A percentile compares a stretch with the other conserved stretches of the same genome.
Conservation (phyloP, 1,140 invertebrate species). For the Aethina tumida region DNA sequence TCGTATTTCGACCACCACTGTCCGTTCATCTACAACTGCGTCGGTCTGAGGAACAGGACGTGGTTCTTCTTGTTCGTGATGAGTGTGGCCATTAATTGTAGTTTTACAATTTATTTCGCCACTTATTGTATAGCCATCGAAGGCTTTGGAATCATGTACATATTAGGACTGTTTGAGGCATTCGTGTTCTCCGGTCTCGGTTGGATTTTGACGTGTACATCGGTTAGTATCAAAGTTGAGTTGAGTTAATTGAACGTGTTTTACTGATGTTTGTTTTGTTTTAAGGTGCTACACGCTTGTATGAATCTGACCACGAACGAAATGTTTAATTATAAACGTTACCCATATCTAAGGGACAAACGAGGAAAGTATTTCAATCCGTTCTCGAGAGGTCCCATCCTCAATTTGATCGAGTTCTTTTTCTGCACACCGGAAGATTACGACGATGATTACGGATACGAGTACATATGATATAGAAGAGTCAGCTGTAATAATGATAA, state of each 20-base stretch:
- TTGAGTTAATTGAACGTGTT: background rate
- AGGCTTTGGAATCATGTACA: slow-evolving; percentile 73
- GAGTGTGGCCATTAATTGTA: slow-evolving; percentile 76
- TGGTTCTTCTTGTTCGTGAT: slow-evolving; percentile 88
- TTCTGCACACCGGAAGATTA: slow-evolving; percentile 66
- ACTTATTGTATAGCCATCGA: slow-evolving; percentile 77
- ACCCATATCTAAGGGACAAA: slow-evolving; percentile 78
- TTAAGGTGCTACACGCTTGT: slow-evolving; percentile 72
- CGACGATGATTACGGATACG: slow-evolving; percentile 53
- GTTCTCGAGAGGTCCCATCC: slow-evolving; percentile 73
- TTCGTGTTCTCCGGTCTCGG: slow-evolving; percentile 73
- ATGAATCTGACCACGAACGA: slow-evolving; percentile 92
- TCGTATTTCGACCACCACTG: slow-evolving; percentile 92
- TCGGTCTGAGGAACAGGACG: slow-evolving; percentile 73
- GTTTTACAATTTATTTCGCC: slow-evolving; percentile 78
- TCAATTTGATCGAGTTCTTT: slow-evolving; percentile 85
- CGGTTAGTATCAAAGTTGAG: slow-evolving; percentile 50
- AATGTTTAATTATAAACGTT: slow-evolving; percentile 86
- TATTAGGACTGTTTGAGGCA: slow-evolving; percentile 71
- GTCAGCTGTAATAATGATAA: slow-evolving; percentile 2
- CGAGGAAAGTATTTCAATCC: slow-evolving; percentile 81
- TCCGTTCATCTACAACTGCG: slow-evolving; percentile 90
- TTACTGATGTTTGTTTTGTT: slow-evolving; percentile 13
- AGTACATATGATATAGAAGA: slow-evolving; percentile 30
- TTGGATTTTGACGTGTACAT: slow-evolving; percentile 79